Base-by-base conservation (phyloP, 2,113 vertebrate genomes). In the Podilymbus podiceps region DNA sequence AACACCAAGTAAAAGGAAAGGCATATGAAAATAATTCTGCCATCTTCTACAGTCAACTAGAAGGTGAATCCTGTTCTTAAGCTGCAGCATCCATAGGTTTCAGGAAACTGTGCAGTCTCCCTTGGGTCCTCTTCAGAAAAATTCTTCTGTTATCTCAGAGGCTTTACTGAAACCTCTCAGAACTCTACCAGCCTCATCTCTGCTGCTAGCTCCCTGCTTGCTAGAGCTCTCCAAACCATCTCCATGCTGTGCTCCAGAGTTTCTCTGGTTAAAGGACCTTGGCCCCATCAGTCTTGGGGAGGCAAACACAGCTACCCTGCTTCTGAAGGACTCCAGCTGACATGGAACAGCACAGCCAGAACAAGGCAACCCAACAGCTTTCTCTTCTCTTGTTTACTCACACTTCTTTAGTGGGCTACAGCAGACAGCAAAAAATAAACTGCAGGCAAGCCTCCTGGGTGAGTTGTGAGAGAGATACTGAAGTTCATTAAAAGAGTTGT, bases 241-340 rank as follows among this genome's bases (percentile, higher is more conserved):
- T 21, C 18, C 1, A 2, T 63, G 25, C 10, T 55, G 22, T 1
- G 0, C 22, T 49, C 7, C 35, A 46, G 52, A 33, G 15, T 40
- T 72, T 64, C 33, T 66, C 23, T 15, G 2, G 2, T 9, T 15
- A 3, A 7, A 53, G 56, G 16, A 67, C 8, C 8, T 72, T 4
- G 3, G 14, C 20, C 20, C 18, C 47, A 52, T 24, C 18, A 67
- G 14, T 59, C n/a, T 33, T 53, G 17, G 73, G 28, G 18, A 53
- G 7, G 4, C 5, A 22, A 8, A 31, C 1, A 5, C 19, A 53
- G 3, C 6, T 68, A 7, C 17, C 18, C 9, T 68, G 8, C 30
- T 75, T 71, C 47, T 75, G 56, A 11, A 59, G 24, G 4, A 20
- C 31, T 63, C 35, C 18, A 75, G 11, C 11, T 50, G 56, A 42